Evolutionary conservation across 2,888 invertebrate genomes (phyloP), one percentile per base, ranked within the genome.

Genomic region (Trimorus sp.): DNA sequence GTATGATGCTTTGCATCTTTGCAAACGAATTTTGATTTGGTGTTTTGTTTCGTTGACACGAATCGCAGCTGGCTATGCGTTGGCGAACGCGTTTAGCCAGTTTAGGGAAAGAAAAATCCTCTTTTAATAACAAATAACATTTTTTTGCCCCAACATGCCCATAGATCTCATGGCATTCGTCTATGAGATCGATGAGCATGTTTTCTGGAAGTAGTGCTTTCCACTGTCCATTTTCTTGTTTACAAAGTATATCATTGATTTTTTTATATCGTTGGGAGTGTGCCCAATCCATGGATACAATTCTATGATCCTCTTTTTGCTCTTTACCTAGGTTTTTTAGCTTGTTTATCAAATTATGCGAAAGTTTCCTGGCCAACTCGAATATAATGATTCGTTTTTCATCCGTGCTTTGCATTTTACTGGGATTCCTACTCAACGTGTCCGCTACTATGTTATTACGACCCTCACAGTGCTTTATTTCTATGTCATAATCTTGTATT

Each of bases 401-500:
- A 2, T 26, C 54, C 3, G 6, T 54, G 7, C 16, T 11, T 16
- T 1, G 7, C 3, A 1, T 1, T 54, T 1, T 7, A 2, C 1
- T 26, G 15, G 12, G 54, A 36, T 26, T 7, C 7, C 65, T 6
- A 8, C 68, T 63, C 5, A 63, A 7, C 4, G 37, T 60, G 58
- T 89, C 86, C 0, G 85, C 86, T 6, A 83, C 83, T 0, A 86
- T 45, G 51, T 88, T 88, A 7, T 86, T 79, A 0, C n/a, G 65
- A 0, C 88, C 89, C 9, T 69, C 76, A 49, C 84, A 74, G 54
- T 88, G 68, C 45, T 85, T 79, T 0, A 88, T 63, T 0, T 54
- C 66, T 11, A 85, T 83, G 56, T 86, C 65, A 62, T 85, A 89
- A n/a, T n/a, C n/a, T n/a, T n/a, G n/a, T n/a, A n/a, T n/a, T n/a